Conservation (phyloP, 2,113 vertebrate genomes). For the Parus major region DNA sequence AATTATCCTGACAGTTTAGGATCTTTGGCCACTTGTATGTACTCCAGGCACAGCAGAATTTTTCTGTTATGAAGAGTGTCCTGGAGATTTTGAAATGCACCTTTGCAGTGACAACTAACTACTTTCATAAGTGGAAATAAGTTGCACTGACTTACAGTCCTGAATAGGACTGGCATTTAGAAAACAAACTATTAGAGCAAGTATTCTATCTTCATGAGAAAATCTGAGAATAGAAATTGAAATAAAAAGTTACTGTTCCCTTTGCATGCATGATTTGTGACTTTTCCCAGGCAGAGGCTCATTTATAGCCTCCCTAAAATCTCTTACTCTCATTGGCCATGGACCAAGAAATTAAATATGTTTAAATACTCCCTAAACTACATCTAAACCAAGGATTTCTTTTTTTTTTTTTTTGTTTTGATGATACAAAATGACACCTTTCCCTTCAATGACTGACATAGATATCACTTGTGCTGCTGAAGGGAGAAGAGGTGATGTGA, state of each 20-base stretch:
- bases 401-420: not conserved
- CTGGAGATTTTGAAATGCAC: not conserved
- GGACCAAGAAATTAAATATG: not conserved
- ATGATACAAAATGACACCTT: not conserved
- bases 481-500: not conserved
- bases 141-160: not conserved
- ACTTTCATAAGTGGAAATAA: not conserved
- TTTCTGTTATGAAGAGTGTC: not conserved
- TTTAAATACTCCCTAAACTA: not conserved
- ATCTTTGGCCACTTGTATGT: not conserved
- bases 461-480: not conserved
- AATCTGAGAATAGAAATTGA: not conserved
- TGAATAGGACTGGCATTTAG: not conserved
- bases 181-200: not conserved
- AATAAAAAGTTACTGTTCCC: not conserved
- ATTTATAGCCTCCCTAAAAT: not conserved
- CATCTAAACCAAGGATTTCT: not conserved
- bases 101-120: not conserved
- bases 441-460: not conserved
- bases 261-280: not conserved
- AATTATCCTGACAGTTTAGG: not conserved
- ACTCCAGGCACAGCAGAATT: not conserved
- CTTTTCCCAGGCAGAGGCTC: not conserved
- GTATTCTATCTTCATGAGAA: not conserved
- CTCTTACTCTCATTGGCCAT: not conserved